phyloP scores from a whole-genome alignment of 2,113 vertebrate species.

The Ceuthmochares aereus region DNA sequence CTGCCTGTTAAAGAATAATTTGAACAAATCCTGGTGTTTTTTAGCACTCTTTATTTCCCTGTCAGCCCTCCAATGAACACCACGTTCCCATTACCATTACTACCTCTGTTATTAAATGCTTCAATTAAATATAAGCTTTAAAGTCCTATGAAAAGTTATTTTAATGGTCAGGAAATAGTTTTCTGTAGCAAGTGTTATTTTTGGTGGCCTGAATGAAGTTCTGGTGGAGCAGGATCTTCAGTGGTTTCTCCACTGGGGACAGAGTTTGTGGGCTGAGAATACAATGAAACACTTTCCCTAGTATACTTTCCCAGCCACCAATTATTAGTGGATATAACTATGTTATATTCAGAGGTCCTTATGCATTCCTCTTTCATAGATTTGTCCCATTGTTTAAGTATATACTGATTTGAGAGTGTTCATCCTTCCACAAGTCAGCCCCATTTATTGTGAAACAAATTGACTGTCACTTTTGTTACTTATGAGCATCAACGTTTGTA shows the following conservation, averaged over 20 bases:
- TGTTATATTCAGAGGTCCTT: neutral
- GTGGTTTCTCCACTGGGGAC: neutral
- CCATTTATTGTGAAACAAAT: neutral
- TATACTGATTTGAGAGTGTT: neutral
- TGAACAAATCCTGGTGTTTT: neutral
- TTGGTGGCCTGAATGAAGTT: neutral
- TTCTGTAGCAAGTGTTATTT: neutral
- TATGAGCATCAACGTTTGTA: neutral
- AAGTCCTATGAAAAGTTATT: neutral
- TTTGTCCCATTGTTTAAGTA: neutral
- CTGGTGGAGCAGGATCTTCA: neutral
- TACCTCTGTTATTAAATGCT: neutral
- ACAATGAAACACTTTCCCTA: neutral
- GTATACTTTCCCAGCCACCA: neutral
- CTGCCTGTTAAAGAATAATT: neutral
- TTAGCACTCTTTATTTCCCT: neutral
- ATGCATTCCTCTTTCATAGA: neutral
- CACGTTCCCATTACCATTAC: neutral
- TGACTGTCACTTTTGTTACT: neutral
- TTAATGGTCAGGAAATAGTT: neutral
- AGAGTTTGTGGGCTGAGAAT: neutral
- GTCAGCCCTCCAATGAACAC: neutral
- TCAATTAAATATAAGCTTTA: neutral
- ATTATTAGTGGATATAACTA: neutral
- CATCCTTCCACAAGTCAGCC: neutral